Evolutionary conservation across 1,140 invertebrate species (phyloP).

Genomic region (Anoplolepis gracilipes): DNA sequence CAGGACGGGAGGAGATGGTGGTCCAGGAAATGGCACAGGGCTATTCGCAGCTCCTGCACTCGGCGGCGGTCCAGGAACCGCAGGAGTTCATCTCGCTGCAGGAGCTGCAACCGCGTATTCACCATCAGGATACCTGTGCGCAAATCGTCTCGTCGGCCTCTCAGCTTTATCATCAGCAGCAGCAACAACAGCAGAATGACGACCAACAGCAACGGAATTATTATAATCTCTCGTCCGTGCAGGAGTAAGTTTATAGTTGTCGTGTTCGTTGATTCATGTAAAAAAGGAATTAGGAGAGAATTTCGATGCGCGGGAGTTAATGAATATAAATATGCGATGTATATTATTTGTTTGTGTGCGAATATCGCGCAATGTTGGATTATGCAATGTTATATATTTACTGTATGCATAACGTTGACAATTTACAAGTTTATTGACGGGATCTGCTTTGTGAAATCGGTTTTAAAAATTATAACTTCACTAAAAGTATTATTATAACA

Average conservation of each 20-base stretch:
- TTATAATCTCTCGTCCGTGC: constrained; percentile 79
- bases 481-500: background rate
- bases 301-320: too few relatives aligned
- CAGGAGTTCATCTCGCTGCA: constrained; percentile 82
- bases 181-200: constrained; percentile 35
- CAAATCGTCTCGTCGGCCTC: constrained; percentile 53
- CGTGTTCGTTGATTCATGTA: background rate
- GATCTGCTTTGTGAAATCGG: constrained; percentile 17
- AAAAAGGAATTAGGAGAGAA: background rate
- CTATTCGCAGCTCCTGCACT: constrained; percentile 81
- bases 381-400: background rate
- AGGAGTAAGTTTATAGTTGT: constrained; percentile 80
- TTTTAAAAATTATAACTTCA: constrained; percentile 57
- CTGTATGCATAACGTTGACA: background rate
- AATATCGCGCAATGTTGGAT: background rate
- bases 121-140: constrained; percentile 68
- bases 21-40: constrained; percentile 82
- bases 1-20: constrained; percentile 77
- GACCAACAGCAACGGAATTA: constrained; percentile 73
- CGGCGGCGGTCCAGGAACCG: constrained; percentile 74
- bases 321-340: background rate
- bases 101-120: constrained; percentile 77
- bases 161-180: constrained; percentile 71
- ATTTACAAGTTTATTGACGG: background rate
- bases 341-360: background rate